Base-by-base conservation (phyloP, 2,797 vertebrate species). In the Margarornis squamiger region DNA sequence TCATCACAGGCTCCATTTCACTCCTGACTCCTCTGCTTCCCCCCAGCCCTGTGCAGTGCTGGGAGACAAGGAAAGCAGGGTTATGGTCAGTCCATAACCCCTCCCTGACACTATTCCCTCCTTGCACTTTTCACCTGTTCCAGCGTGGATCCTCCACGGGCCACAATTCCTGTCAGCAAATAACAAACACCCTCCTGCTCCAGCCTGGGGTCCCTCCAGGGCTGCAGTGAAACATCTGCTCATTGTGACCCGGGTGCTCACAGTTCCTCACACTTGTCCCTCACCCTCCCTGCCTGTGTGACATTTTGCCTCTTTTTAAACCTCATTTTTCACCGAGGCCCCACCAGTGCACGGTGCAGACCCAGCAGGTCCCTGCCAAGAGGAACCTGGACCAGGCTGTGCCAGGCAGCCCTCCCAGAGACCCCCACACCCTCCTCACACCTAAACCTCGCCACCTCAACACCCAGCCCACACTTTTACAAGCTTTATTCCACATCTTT, bases 31-130 rank as follows among this genome's bases (percentile, higher is more conserved):
- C 48, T 67, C 24, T 57, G 14, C 4, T 65, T 4, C 10, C 15
- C 27, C 0, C 0, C 19, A 62, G 5, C 6, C 30, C 43, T 3
- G 2, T 38, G 45, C 9, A 2, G 41, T 0, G 2, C 24, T n/a
- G 22, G 6, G 26, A 90, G 29, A 21, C 6, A 19, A 11, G 54
- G 74, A 26, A 7, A 8, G 20, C 15, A 63, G 49, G 6, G 14
- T 36, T n/a, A 6, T 22, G 49, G 12, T n/a, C 73, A 32, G 22
- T 6, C 29, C 20, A 1, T 1, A 3, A 3, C 58, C 26, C 45
- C 41, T 52, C 52, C 61, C n/a, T 10, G 15, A 12, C 5, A 5
- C 10, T 18, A 12, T 29, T 30, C 10, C 26, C 30, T 51, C 39
- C 30, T 19, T 14, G n/a, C 1, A 1, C 7, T n/a, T 80, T 23